Evolutionary conservation across 2,797 vertebrate genomes (phyloP), one percentile per base, ranked within the genome.

Genomic region (Cossypha polioptera): DNA sequence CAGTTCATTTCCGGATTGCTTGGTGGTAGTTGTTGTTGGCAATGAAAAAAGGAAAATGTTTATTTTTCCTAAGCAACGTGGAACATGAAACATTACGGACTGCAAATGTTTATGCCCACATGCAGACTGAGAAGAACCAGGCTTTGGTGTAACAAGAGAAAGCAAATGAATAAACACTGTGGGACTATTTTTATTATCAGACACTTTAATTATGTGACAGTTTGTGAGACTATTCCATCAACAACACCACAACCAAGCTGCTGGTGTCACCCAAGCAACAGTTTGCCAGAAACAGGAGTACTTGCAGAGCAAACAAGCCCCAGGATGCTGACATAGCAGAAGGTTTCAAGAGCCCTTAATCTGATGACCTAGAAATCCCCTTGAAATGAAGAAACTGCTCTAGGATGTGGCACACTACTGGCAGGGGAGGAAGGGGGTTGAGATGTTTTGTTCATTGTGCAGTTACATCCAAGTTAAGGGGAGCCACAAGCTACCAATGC

Each of bases 1-100:
- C 83, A 36, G 62, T 75, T 95, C 76, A 67, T 95, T 96, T 97
- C 94, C 38, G 28, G 90, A 95, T 85, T 85, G 48, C 63, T 94
- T 57, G 80, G 45, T 92, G 82, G 77, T 35, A 81, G 93, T 90
- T 96, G 94, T 85, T 92, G 89, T 94, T 96, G 94, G 96, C 96
- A 96, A 74, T 36, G 4, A 72, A 63, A 86, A 85, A 87, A 79
- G 79, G 53, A 93, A 94, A 95, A 92, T 92, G 96, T 95, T 97
- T 96, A 74, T 95, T 96, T 96, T 96, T 79, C 95, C 96, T 96
- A 93, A 96, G 96, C 93, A 95, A 95, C 35, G 0, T 25, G 36
- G 80, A 90, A 94, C 91, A 72, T 51, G 93, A 97, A 94, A 87
- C 90, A 48, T 88, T 66, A 84, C 0, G 47, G 81, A 83, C 86